phyloP scores from a whole-genome alignment of 2,113 vertebrate genomes.

The Terrapene triunguis region DNA sequence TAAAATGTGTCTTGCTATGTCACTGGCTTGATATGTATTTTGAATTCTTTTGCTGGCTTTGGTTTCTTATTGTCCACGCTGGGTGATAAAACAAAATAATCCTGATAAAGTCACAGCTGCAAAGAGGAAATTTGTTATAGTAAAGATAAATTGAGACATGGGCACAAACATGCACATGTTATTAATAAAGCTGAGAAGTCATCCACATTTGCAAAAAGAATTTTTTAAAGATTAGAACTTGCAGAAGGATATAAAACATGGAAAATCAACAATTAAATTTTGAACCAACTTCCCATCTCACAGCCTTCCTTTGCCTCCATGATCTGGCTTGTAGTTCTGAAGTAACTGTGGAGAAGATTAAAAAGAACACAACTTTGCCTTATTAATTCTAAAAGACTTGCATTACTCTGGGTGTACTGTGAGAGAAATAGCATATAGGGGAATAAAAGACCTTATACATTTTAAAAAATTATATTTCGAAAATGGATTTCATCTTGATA shows the following conservation, averaged over 20 bases:
- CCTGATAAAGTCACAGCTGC: background rate
- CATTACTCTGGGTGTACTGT: background rate
- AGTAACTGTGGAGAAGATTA: conserved; percentile 13
- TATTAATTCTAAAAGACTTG: background rate
- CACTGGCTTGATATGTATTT: background rate
- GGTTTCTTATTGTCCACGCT: background rate
- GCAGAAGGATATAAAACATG: background rate
- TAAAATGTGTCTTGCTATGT: background rate
- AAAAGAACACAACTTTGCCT: background rate
- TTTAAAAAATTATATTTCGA: background rate
- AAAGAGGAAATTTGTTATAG: background rate
- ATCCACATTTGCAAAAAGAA: background rate
- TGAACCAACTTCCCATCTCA: background rate
- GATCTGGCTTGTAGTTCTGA: background rate
- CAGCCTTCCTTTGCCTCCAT: background rate
- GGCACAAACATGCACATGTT: accelerated
- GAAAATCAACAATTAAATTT: background rate
- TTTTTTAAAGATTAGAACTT: background rate
- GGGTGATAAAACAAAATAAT: background rate
- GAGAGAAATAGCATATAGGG: background rate
- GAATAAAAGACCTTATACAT: background rate
- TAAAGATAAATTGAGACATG: background rate
- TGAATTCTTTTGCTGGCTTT: background rate
- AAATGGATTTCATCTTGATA: background rate
- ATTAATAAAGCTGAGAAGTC: background rate